A percentile compares a stretch with the other conserved stretches of the same genome.
Evolutionary conservation across 2,113 vertebrate species (phyloP).

Genomic region (Ciconia stormi): DNA sequence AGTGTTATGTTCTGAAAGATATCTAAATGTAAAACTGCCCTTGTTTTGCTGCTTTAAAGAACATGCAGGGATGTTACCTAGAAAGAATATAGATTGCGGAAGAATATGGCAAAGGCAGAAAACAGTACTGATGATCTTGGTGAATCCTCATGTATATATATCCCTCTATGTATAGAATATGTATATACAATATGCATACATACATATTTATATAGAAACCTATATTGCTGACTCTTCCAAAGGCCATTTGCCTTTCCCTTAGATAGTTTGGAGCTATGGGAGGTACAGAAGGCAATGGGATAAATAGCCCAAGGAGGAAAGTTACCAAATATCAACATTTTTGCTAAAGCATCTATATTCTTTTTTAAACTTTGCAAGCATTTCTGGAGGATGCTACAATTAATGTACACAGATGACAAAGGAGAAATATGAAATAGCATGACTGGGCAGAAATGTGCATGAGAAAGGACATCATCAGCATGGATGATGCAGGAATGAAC

Average conservation of each 20-base stretch:
- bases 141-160: not conserved
- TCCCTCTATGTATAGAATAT: not conserved
- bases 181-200: not conserved
- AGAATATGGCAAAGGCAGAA: not conserved
- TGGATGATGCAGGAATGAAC: not conserved
- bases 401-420: not conserved
- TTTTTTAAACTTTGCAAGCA: not conserved
- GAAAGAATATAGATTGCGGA: not conserved
- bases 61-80: not conserved
- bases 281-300: not conserved
- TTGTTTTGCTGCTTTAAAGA: not conserved
- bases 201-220: rapidly evolving
- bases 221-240: not conserved
- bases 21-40: not conserved
- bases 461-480: not conserved
- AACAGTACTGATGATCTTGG: not conserved
- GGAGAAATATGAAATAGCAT: not conserved
- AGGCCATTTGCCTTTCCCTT: not conserved
- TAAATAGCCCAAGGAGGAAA: not conserved
- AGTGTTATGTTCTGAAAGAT: not conserved
- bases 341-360: not conserved
- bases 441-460: not conserved
- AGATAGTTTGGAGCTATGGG: not conserved
- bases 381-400: not conserved
- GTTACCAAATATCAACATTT: not conserved